A percentile compares a stretch with the other conserved stretches of the same genome.
phyloP scores from a whole-genome alignment of 2,797 vertebrate species.

The Ibycter americanus region DNA sequence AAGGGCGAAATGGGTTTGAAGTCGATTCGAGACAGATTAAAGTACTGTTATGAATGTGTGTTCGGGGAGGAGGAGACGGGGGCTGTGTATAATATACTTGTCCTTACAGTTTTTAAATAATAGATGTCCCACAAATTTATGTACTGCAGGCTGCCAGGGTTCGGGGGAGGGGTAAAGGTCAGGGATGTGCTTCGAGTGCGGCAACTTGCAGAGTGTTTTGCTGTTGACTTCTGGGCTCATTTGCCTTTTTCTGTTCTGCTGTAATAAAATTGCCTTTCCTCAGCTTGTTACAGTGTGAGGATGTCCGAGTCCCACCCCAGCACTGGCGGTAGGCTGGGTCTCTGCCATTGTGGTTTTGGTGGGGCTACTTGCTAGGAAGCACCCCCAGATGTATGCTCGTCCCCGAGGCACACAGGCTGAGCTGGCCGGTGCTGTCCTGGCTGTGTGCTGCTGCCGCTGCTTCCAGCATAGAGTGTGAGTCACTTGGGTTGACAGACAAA shows the following conservation, averaged over 20 bases:
- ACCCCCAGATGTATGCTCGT: not conserved
- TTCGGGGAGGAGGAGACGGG: constrained; percentile 70
- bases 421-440: not conserved
- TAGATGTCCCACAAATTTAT: constrained; percentile 77
- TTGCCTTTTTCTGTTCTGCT: not conserved
- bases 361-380: not conserved
- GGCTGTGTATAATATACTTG: constrained; percentile 74
- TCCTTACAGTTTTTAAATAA: constrained; percentile 82
- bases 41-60: constrained; percentile 81
- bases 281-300: not conserved
- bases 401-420: fast-evolving
- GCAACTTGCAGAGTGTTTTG: constrained; percentile 59
- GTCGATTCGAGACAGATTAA: constrained; percentile 84
- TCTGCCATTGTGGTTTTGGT: fast-evolving
- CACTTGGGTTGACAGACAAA: fast-evolving
- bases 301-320: not conserved
- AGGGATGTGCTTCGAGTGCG: constrained; percentile 56
- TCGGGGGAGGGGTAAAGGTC: constrained; percentile 70
- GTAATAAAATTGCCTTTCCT: constrained; percentile 24
- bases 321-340: not conserved
- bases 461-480: not conserved
- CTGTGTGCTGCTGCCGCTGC: fast-evolving
- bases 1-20: constrained; percentile 82
- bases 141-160: constrained; percentile 69
- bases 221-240: constrained; percentile 21